Base-by-base conservation (phyloP, 2,113 vertebrate genomes). In the Mesocricetus auratus region DNA sequence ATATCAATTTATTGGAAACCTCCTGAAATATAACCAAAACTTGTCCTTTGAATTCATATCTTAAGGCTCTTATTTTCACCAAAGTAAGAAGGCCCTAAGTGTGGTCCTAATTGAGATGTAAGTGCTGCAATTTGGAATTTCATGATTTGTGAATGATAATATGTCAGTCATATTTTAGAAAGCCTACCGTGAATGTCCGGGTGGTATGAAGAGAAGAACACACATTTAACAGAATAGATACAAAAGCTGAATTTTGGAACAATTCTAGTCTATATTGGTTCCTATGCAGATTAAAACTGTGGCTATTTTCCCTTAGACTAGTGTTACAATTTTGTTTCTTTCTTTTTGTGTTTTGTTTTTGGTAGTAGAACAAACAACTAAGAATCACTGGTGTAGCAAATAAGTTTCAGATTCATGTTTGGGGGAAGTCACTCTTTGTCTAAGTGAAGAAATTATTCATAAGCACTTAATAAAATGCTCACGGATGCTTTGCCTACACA, bases 201-300 rank as follows among this genome's bases (percentile, higher is more conserved):
- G 5, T 86, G 77, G 26, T 92, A 47, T 91, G 79, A 96, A 62
- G 85, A 92, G 78, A n/a, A 93, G 82, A 91, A 93, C 82, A 74
- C 69, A 9, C 11, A 69, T 16, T 96, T 82, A 66, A 74, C 16
- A 86, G 45, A 91, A 89, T 86, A 33, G 82, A 39, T 83, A n/a
- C 33, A 86, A 73, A 13, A 60, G 4, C 69, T 79, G 21, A 4
- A 5, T 96, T 90, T 89, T 95, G 86, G 79, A 36, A 39, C 45
- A 9, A 31, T 53, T 5, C 86, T n/a, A 53, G 12, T 50, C 73
- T 91, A 82, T 89, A 16, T 31, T 91, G 68, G 56, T 91, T 86
- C 33, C 64, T 91, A 90, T 58, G 42, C 45, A 86, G 36, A 88
- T 68, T 75, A 86, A 89, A 89, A 53, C 66, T 81, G 7, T 75